Conservation (phyloP, 2,113 vertebrate species). For the Strix uralensis region DNA sequence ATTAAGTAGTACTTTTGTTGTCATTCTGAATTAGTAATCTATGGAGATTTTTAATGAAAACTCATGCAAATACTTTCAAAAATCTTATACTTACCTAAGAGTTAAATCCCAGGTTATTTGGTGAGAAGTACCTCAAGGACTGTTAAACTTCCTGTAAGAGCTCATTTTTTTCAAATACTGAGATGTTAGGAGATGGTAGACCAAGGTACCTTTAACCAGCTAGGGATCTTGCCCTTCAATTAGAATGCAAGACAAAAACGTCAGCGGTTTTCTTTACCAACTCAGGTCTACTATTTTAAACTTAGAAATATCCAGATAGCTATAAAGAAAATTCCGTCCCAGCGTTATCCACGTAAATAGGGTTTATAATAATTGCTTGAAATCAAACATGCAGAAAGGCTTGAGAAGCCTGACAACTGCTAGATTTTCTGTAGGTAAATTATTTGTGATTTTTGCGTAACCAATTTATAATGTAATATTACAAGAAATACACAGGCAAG, state of each 20-base stretch:
- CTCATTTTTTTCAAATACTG: slow-evolving; percentile 6
- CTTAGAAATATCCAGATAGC: background rate
- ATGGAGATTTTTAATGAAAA: slow-evolving; percentile 56
- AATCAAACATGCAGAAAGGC: slow-evolving; percentile 21
- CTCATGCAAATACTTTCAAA: slow-evolving; percentile 46
- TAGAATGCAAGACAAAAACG: background rate
- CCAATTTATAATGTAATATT: background rate
- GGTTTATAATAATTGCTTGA: background rate
- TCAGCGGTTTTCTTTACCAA: background rate
- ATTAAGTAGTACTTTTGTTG: slow-evolving; percentile 56
- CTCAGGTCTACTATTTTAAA: slow-evolving; percentile 32
- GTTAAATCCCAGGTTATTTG: slow-evolving; percentile 22
- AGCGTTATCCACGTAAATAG: background rate
- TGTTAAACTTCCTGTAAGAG: slow-evolving; percentile 38
- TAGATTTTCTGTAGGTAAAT: slow-evolving; percentile 37
- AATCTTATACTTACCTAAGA: slow-evolving; percentile 30
- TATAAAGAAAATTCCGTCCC: background rate
- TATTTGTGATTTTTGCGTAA: slow-evolving; percentile 22
- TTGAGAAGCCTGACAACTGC: slow-evolving; percentile 19
- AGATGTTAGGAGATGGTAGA: background rate
- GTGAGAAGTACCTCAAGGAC: slow-evolving; percentile 47
- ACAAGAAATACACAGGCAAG: background rate
- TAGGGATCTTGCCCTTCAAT: background rate
- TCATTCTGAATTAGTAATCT: slow-evolving; percentile 54
- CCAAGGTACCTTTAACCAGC: slow-evolving; percentile 1